Evolutionary conservation across 2,888 invertebrate genomes (phyloP).

Genomic region (Ctena decussata): DNA sequence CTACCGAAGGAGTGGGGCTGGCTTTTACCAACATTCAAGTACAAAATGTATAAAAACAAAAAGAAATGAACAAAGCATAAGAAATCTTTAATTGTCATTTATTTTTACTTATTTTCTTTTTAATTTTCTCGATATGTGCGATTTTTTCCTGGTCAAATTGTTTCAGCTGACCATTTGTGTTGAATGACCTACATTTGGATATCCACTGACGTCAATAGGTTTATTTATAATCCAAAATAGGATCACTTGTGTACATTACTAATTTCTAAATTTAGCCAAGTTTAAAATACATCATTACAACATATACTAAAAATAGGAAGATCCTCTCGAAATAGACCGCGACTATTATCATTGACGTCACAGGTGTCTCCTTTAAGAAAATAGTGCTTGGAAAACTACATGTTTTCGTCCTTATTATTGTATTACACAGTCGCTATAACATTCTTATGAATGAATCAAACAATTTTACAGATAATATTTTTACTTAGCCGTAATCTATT

Average conservation of each 20-base stretch:
- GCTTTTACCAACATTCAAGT: no score
- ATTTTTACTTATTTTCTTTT: no score
- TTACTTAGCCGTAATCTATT: background rate
- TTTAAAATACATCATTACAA: slow-evolving; percentile 52
- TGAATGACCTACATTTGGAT: background rate
- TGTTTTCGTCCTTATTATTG: background rate
- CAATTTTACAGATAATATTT: background rate
- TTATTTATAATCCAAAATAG: background rate
- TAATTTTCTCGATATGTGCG: no score
- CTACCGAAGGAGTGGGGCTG: no score
- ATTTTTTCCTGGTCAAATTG: no score
- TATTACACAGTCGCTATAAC: background rate
- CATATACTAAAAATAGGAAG: slow-evolving; percentile 62
- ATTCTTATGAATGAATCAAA: background rate
- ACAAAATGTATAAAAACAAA: no score
- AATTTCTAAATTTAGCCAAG: slow-evolving; percentile 51
- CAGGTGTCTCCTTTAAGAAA: slow-evolving; percentile 8
- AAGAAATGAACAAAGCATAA: no score
- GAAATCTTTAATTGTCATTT: no score
- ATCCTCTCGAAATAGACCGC: background rate
- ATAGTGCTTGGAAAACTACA: slow-evolving; percentile 52
- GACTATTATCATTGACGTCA: slow-evolving; percentile 44
- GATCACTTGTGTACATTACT: slow-evolving; percentile 37
- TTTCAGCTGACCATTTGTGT: no score
- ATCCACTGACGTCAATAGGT: slow-evolving; percentile 46